These are phyloP conservation scores for Actinia tenebrosa DNA, from an alignment of 64 coral and sea anemone species.

Conservation along the genomic window DNA sequence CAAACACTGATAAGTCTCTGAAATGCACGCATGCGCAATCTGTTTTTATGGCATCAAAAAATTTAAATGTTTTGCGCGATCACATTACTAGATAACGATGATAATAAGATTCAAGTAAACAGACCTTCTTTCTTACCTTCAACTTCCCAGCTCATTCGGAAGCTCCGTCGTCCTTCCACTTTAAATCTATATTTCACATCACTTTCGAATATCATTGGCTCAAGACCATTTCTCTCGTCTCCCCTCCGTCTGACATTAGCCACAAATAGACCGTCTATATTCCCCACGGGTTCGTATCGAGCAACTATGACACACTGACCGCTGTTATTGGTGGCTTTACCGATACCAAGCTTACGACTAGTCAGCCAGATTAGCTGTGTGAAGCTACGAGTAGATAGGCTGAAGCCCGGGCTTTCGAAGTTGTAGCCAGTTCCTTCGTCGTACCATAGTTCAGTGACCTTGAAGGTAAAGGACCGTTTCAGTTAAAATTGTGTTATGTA, in stretches of 20 bases:
- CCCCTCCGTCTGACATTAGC: slow-evolving; percentile 71
- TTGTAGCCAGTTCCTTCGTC: slow-evolving; percentile 71
- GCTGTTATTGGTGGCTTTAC: slow-evolving; percentile 47
- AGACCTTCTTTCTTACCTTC: slow-evolving; percentile 42
- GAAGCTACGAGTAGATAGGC: slow-evolving; percentile 71
- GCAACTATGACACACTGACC: slow-evolving; percentile 70
- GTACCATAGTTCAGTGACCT: slow-evolving; percentile 78
- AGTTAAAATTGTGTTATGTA: too few species aligned
- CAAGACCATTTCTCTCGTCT: slow-evolving; percentile 50
- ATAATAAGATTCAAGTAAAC: background rate
- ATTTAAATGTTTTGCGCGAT: too few species aligned
- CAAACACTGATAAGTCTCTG: too few species aligned
- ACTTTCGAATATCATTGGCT: slow-evolving; percentile 46
- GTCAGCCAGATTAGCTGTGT: slow-evolving; percentile 86
- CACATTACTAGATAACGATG: too few species aligned
- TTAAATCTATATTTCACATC: slow-evolving; percentile 54
- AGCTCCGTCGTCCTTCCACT: slow-evolving; percentile 48
- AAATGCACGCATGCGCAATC: too few species aligned
- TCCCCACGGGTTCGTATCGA: slow-evolving; percentile 85
- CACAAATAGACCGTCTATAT: slow-evolving; percentile 84
- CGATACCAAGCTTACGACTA: slow-evolving; percentile 62
- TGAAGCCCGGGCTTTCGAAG: slow-evolving; percentile 90
- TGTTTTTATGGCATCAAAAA: too few species aligned
- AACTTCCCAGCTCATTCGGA: slow-evolving; percentile 82
- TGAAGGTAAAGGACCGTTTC: background rate